Evolutionary conservation across 64 coral and sea anemone genomes (phyloP).

Genomic region (Orbicella faveolata): DNA sequence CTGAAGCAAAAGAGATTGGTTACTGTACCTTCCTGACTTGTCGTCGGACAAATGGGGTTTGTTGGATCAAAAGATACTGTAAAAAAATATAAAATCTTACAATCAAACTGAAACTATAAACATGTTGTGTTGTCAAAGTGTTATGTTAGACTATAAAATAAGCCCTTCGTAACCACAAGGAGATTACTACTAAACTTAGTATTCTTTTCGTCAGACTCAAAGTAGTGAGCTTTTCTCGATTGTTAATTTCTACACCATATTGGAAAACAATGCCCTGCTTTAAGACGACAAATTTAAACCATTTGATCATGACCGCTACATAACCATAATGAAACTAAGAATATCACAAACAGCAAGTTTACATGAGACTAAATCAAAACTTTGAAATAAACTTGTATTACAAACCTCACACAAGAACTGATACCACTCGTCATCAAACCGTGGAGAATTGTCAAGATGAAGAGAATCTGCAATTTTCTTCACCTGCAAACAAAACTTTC

Average conservation of each 20-base stretch:
- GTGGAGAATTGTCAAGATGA: slow-evolving; percentile 61
- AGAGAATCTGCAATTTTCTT: slow-evolving; percentile 89
- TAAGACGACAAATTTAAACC: no score
- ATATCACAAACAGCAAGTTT: not conserved
- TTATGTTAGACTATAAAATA: no score
- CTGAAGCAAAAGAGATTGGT: not conserved
- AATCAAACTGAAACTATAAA: not conserved
- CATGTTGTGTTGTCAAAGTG: not conserved
- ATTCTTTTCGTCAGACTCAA: no score
- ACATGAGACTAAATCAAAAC: not conserved
- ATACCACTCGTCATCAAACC: slow-evolving; percentile 92
- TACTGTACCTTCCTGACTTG: slow-evolving; percentile 99
- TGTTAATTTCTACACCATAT: no score
- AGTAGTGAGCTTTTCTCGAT: no score
- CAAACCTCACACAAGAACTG: slow-evolving; percentile 86
- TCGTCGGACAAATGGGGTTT: slow-evolving; percentile 91
- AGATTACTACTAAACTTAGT: no score
- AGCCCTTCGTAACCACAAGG: no score
- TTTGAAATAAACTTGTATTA: not conserved
- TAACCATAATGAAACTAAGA: no score
- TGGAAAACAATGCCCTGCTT: no score
- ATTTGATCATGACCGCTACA: no score
- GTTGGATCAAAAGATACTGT: slow-evolving; percentile 97
- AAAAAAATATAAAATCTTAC: slow-evolving; percentile 7
- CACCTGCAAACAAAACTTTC: slow-evolving; percentile 36